A percentile compares a stretch with the other conserved stretches of the same genome.
phyloP scores from a whole-genome alignment of 2,797 vertebrate genomes.

The Macropus fuliginosus region DNA sequence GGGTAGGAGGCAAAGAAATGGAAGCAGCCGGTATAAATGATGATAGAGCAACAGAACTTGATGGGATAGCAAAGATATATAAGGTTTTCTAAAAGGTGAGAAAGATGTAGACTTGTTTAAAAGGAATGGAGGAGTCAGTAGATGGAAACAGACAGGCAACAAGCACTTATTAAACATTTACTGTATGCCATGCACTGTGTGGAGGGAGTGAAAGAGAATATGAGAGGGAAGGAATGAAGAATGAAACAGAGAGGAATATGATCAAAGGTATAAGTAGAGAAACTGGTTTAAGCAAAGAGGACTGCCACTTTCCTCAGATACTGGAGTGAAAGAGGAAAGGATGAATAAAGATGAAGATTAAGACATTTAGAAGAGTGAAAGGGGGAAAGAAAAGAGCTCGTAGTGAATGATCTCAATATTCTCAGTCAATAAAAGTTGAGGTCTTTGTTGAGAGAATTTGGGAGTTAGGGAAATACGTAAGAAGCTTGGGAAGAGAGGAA shows the following conservation, averaged over 20 bases:
- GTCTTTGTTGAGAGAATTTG: too few relatives aligned
- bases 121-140: neutral
- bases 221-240: neutral
- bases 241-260: neutral
- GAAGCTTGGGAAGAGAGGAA: neutral
- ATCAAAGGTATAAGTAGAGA: neutral
- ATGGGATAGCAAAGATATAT: neutral
- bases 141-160: neutral
- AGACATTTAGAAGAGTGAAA: too few relatives aligned
- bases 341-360: too few relatives aligned
- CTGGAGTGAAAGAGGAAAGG: too few relatives aligned
- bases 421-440: too few relatives aligned
- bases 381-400: too few relatives aligned
- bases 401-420: too few relatives aligned
- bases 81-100: neutral
- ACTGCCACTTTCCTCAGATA: too few relatives aligned
- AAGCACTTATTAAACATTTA: neutral
- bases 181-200: neutral
- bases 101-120: neutral
- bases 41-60: neutral
- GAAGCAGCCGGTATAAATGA: neutral
- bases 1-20: too few relatives aligned
- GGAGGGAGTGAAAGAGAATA: neutral
- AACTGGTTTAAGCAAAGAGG: too few relatives aligned
- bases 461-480: neutral